phyloP scores from a whole-genome alignment of 2,113 vertebrate species.

The Bambusicola thoracicus region DNA sequence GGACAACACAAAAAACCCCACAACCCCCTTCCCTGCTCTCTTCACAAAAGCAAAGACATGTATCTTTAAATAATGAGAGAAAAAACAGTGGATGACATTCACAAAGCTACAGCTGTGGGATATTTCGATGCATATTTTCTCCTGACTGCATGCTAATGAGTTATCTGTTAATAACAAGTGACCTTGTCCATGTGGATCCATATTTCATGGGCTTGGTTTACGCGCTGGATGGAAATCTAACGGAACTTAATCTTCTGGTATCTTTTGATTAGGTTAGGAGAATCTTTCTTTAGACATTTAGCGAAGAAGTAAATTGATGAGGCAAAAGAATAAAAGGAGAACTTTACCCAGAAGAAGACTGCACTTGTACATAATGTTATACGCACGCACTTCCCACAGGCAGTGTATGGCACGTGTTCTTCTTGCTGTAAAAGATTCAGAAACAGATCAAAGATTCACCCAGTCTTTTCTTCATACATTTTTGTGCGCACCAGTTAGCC shows the following conservation, averaged over 20 bases:
- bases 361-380: constrained; percentile 88
- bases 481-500: background rate
- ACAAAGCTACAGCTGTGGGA: background rate
- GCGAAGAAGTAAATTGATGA: background rate
- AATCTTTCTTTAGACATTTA: background rate
- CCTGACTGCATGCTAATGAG: background rate
- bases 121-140: background rate
- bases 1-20: background rate
- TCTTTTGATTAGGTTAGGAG: background rate
- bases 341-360: constrained; percentile 93
- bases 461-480: background rate
- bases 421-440: constrained; percentile 78
- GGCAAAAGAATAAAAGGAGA: background rate
- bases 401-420: constrained; percentile 87
- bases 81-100: background rate
- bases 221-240: background rate
- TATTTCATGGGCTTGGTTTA: background rate
- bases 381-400: constrained; percentile 89
- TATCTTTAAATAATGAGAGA: background rate
- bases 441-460: background rate
- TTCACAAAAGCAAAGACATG: background rate
- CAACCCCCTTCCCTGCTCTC: background rate
- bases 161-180: background rate
- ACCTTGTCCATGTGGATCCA: background rate
- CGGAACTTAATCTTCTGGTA: background rate